A percentile compares a stretch with the other conserved stretches of the same genome.
Evolutionary conservation across 2,888 invertebrate genomes (phyloP).

Genomic region (Flexamia atlantica): DNA sequence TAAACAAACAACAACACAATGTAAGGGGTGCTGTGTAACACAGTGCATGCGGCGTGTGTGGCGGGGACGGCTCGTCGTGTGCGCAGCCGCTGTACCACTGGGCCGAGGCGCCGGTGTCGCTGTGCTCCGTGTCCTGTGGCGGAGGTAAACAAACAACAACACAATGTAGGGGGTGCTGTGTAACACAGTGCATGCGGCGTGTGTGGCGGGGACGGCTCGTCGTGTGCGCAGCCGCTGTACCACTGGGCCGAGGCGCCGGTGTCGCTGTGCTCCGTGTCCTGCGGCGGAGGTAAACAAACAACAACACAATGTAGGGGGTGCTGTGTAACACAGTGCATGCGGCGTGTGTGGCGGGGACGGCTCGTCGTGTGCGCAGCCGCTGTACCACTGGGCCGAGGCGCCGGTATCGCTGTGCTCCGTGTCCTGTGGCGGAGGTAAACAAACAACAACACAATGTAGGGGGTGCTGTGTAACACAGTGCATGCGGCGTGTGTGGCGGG

Average conservation of each 20-base stretch:
- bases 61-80: constrained; percentile 92
- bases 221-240: constrained; percentile 89
- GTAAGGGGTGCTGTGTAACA: constrained; percentile 74
- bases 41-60: constrained; percentile 95
- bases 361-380: constrained; percentile 86
- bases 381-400: constrained; percentile 93
- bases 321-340: constrained; percentile 90
- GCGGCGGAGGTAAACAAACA: constrained; percentile 97
- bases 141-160: too few relatives aligned
- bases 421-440: constrained; percentile 95
- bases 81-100: constrained; percentile 91
- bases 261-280: constrained; percentile 93
- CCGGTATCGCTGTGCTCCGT: constrained; percentile 92
- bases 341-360: constrained; percentile 96
- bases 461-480: constrained; percentile 83
- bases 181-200: constrained; percentile 93
- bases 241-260: constrained; percentile 92
- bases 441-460: too few relatives aligned
- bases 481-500: constrained; percentile 97
- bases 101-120: constrained; percentile 89
- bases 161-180: constrained; percentile 88
- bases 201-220: constrained; percentile 93
- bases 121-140: constrained; percentile 95
- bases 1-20: constrained; percentile 75
- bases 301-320: constrained; percentile 87